These are phyloP conservation scores for Agrochola litura DNA, from an alignment of 2,888 invertebrate species.

Conservation along the genomic window DNA sequence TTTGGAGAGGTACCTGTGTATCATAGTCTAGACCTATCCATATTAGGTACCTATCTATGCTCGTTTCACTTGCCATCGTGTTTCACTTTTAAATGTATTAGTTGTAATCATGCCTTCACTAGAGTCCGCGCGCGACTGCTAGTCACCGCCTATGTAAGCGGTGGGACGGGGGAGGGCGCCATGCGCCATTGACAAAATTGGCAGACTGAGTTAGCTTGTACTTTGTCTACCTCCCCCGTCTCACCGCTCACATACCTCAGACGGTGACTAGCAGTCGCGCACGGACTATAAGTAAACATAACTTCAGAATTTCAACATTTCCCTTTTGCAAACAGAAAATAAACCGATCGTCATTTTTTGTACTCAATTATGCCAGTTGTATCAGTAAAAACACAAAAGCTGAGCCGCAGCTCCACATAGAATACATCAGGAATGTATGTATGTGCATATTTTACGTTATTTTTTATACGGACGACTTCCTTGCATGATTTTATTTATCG, in stretches of 20 bases:
- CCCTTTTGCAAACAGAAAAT: conserved; percentile 9
- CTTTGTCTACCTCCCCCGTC: no score
- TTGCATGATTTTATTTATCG: conserved; percentile 63
- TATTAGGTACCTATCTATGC: background rate
- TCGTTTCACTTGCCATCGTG: background rate
- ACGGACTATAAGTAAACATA: background rate
- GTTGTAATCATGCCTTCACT: no score
- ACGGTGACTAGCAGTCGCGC: no score
- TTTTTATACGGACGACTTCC: conserved; percentile 61
- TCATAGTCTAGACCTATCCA: background rate
- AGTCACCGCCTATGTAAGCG: no score
- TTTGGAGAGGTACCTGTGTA: background rate
- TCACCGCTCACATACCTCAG: no score
- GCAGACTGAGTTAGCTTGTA: no score
- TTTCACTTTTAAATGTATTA: no score
- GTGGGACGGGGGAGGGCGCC: no score
- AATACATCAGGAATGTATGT: conserved; percentile 62
- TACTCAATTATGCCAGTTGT: conserved; percentile 37
- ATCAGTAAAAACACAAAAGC: conserved; percentile 44
- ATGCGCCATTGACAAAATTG: no score
- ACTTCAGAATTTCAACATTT: conserved; percentile 8
- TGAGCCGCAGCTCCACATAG: conserved; percentile 42
- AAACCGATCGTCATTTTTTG: conserved; percentile 26
- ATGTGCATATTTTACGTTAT: conserved; percentile 61
- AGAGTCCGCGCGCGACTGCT: no score